These are phyloP conservation scores for Corapipo altera DNA, from an alignment of 2,113 vertebrate genomes.

Conservation along the genomic window DNA sequence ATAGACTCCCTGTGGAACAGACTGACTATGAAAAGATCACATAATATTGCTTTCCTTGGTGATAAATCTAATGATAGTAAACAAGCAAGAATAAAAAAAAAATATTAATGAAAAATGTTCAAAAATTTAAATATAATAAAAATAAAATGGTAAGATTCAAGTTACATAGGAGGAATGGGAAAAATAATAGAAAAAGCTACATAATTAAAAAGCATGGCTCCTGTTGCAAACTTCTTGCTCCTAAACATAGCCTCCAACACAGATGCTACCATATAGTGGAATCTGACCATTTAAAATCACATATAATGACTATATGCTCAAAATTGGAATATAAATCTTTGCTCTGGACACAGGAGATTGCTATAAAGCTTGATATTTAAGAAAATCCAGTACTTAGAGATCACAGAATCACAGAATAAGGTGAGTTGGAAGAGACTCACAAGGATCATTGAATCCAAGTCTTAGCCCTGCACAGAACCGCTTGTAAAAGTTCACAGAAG, in stretches of 20 bases:
- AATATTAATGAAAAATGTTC: background rate
- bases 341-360: background rate
- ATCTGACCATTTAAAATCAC: background rate
- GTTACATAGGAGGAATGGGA: background rate
- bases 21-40: background rate
- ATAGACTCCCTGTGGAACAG: background rate
- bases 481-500: background rate
- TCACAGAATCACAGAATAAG: background rate
- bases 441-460: background rate
- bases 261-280: background rate
- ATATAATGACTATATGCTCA: rapidly evolving
- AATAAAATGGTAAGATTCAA: background rate
- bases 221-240: background rate
- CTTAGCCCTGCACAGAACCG: background rate
- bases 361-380: background rate
- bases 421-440: background rate
- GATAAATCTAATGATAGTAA: background rate
- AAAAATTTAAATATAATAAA: background rate
- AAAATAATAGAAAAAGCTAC: background rate
- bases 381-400: background rate
- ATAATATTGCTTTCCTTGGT: background rate
- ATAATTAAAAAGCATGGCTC: background rate
- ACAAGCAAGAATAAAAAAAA: background rate
- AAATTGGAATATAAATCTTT: background rate
- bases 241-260: background rate